A percentile compares a stretch with the other conserved stretches of the same genome.
These are phyloP conservation scores for Gymnothorax javanicus DNA, from an alignment of 2,797 vertebrate species.

Conservation along the genomic window DNA sequence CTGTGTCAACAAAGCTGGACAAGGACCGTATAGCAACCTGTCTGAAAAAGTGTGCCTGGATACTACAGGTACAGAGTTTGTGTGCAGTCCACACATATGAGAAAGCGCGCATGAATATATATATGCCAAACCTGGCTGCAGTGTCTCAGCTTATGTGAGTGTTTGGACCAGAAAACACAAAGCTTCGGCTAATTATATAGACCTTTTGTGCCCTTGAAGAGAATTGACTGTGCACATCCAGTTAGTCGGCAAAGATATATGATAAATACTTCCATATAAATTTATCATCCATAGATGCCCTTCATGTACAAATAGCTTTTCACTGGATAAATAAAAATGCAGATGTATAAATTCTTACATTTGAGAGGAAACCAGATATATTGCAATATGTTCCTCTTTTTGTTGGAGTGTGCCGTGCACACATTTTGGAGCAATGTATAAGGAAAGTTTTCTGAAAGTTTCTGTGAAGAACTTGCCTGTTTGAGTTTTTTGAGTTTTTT, in stretches of 20 bases:
- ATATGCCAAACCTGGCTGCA: too few relatives aligned
- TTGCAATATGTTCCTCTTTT: neutral
- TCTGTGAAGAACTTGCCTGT: neutral
- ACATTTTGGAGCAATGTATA: neutral
- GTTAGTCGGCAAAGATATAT: neutral
- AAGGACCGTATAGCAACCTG: slow-evolving; percentile 89
- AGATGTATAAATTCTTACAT: neutral
- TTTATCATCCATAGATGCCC: neutral
- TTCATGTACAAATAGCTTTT: neutral
- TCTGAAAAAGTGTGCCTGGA: slow-evolving; percentile 81
- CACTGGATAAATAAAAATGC: neutral
- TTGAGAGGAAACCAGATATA: neutral
- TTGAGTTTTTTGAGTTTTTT: neutral
- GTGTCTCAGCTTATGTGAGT: too few relatives aligned
- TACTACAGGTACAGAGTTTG: slow-evolving; percentile 65
- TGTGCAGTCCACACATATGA: too few relatives aligned
- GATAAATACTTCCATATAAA: too few relatives aligned
- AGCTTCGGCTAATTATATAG: too few relatives aligned
- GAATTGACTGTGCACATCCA: neutral
- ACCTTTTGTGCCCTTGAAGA: neutral
- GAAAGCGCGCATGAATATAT: too few relatives aligned
- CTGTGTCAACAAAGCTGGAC: slow-evolving; percentile 93
- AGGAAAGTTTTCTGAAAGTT: neutral
- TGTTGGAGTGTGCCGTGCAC: neutral
- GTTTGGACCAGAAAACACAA: too few relatives aligned